A percentile compares a stretch with the other conserved stretches of the same genome.
Conservation (phyloP, 1,140 invertebrate genomes). For the Drosophila bipectinata region DNA sequence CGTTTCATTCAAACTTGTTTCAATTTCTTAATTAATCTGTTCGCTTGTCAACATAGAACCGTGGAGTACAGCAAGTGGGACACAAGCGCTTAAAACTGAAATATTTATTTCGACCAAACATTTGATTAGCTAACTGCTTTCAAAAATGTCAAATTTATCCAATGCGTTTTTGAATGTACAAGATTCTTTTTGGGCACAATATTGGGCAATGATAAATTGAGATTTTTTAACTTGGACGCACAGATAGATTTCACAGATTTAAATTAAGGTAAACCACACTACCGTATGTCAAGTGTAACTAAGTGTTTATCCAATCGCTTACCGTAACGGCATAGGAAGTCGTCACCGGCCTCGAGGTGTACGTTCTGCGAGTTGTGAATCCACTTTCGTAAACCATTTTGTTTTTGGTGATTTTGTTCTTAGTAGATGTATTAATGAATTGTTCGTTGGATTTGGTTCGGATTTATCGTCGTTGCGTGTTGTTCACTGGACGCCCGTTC, state of each 20-base stretch:
- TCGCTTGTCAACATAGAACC: slow-evolving; percentile 52
- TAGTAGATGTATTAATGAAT: slow-evolving; percentile 45
- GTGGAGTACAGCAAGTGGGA: slow-evolving; percentile 69
- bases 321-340: slow-evolving; percentile 92
- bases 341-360: slow-evolving; percentile 87
- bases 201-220: slow-evolving; percentile 5
- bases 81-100: slow-evolving; percentile 57
- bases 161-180: slow-evolving; percentile 11
- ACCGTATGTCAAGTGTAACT: slow-evolving; percentile 41
- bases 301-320: slow-evolving; percentile 84
- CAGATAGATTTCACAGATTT: slow-evolving; percentile 70
- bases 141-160: slow-evolving; percentile 64
- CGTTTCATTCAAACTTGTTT: slow-evolving; percentile 83
- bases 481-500: slow-evolving; percentile 83
- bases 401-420: slow-evolving; percentile 30
- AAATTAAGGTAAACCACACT: slow-evolving; percentile 60
- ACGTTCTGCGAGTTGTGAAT: slow-evolving; percentile 93
- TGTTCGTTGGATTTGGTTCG: slow-evolving; percentile 67
- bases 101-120: slow-evolving; percentile 30
- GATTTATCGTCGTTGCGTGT: slow-evolving; percentile 66
- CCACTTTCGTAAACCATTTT: slow-evolving; percentile 95
- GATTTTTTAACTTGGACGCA: slow-evolving; percentile 27
- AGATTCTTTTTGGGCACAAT: background rate
- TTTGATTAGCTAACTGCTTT: slow-evolving; percentile 44
- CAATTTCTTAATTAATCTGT: slow-evolving; percentile 75